A percentile compares a stretch with the other conserved stretches of the same genome.
Conservation (phyloP, 92 coral and sea anemone species). For the Zoanthus gigantus region DNA sequence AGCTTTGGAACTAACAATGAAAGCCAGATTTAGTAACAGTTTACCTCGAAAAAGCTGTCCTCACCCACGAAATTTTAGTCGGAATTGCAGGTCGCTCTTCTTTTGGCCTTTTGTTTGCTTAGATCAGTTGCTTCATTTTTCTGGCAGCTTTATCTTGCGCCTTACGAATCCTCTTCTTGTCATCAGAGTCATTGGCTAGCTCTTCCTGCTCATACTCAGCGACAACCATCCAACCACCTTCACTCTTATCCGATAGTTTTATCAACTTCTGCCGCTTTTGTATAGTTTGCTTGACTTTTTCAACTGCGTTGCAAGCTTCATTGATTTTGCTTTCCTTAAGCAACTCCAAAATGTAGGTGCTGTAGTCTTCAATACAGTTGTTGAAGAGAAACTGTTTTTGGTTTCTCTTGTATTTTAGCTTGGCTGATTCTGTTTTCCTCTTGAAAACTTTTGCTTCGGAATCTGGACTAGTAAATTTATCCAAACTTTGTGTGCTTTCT, state of each 20-base stretch:
- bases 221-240: too few relatives aligned
- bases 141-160: too few relatives aligned
- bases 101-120: too few relatives aligned
- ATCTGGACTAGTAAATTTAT: not conserved
- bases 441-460: constrained; percentile 2
- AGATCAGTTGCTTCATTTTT: too few relatives aligned
- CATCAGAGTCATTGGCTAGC: constrained; percentile 23
- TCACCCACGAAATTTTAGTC: too few relatives aligned
- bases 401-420: constrained; percentile 44
- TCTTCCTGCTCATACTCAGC: constrained; percentile 35
- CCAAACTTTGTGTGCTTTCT: not conserved
- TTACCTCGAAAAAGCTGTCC: too few relatives aligned
- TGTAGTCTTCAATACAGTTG: constrained; percentile 27
- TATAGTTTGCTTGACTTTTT: not conserved
- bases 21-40: too few relatives aligned
- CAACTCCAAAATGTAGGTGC: not conserved
- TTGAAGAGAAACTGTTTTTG: constrained; percentile 54
- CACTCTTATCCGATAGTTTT: too few relatives aligned
- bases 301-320: not conserved
- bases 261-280: not conserved
- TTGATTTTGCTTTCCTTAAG: not conserved
- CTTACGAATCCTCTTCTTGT: not conserved
- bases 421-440: constrained; percentile 11
- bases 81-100: too few relatives aligned
- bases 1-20: too few relatives aligned